These are phyloP conservation scores for Kradibia gibbosae DNA, from an alignment of 1,140 invertebrate species.

Conservation along the genomic window DNA sequence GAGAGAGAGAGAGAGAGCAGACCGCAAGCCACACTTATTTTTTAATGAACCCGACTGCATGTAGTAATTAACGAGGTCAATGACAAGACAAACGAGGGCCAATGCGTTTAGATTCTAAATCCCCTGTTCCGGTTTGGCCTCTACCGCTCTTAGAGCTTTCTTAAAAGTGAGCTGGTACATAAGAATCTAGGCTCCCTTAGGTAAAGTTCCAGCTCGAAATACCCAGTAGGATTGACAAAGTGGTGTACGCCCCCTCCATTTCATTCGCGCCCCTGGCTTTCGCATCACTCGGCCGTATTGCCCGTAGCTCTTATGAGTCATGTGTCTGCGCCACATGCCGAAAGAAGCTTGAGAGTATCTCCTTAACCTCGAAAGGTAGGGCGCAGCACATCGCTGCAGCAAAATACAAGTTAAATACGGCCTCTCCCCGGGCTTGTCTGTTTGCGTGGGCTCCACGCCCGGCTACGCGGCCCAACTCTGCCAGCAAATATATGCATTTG, in stretches of 20 bases:
- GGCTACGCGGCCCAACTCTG: neutral
- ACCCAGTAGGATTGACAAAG: slow-evolving; percentile 42
- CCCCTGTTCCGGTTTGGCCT: neutral
- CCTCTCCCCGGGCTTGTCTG: too few relatives aligned
- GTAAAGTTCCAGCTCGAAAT: neutral
- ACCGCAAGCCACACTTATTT: slow-evolving; percentile 36
- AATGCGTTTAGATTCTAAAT: slow-evolving; percentile 8
- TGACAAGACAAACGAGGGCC: neutral
- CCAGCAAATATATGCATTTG: slow-evolving; percentile 15
- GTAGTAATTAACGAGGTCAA: slow-evolving; percentile 29
- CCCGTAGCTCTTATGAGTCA: slow-evolving; percentile 40
- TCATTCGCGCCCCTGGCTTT: neutral
- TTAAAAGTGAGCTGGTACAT: slow-evolving; percentile 2
- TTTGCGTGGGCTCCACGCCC: too few relatives aligned
- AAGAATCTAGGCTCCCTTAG: neutral
- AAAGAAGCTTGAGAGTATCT: slow-evolving; percentile 47
- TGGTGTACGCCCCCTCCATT: slow-evolving; percentile 14
- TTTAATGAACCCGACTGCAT: slow-evolving; percentile 43
- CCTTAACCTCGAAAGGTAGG: slow-evolving; percentile 47
- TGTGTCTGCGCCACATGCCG: slow-evolving; percentile 23
- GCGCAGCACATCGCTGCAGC: neutral
- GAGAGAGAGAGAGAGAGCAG: neutral
- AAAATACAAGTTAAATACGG: slow-evolving; percentile 33
- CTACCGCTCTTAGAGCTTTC: neutral
- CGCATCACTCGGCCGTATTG: neutral